Conservation (phyloP, 2,113 vertebrate genomes). For the Nothocercus nigrocapillus region DNA sequence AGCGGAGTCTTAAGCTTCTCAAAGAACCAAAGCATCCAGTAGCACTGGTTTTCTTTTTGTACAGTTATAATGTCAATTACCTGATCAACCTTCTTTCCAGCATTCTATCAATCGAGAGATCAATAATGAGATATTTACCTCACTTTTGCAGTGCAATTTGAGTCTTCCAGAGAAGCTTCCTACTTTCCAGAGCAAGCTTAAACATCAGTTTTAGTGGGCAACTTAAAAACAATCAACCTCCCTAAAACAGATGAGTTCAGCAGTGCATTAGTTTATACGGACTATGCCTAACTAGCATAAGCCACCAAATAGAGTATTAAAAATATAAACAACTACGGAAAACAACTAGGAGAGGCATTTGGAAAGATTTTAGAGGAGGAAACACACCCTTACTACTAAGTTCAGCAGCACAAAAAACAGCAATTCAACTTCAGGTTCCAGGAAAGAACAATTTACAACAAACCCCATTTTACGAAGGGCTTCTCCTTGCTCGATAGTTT, state of each 20-base stretch:
- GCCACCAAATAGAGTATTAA: not conserved
- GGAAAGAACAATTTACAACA: not conserved
- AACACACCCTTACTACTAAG: not conserved
- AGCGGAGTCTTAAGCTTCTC: not conserved
- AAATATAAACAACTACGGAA: not conserved
- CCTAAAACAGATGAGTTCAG: rapidly evolving
- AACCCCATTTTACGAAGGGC: not conserved
- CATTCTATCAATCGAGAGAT: not conserved
- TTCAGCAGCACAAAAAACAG: not conserved
- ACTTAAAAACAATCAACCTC: not conserved
- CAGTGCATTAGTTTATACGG: not conserved
- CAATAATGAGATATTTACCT: not conserved
- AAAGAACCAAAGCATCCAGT: not conserved
- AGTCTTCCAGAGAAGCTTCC: not conserved
- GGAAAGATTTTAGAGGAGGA: not conserved
- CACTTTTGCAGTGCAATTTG: not conserved
- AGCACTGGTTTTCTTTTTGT: not conserved
- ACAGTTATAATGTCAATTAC: not conserved
- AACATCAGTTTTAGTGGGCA: not conserved
- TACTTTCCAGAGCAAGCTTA: not conserved
- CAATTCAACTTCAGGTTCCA: not conserved
- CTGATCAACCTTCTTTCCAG: not conserved
- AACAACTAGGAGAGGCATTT: not conserved
- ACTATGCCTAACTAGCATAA: not conserved
- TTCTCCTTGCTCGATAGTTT: not conserved